phyloP scores from a whole-genome alignment of 2,888 invertebrate species.

The Apeira syringaria region DNA sequence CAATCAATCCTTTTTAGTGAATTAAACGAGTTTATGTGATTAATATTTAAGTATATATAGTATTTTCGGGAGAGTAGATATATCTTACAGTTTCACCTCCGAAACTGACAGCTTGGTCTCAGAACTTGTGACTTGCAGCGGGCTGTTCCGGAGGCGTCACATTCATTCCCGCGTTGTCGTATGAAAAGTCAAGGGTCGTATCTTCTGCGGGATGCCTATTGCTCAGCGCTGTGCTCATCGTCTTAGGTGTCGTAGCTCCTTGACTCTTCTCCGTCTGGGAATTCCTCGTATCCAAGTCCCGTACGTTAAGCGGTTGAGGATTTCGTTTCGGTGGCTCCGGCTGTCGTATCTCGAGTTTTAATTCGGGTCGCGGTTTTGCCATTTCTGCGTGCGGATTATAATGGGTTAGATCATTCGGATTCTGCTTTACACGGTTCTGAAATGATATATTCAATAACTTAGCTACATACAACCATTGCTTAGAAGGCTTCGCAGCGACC shows the following conservation, averaged over 20 bases:
- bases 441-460: no score
- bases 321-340: conserved; percentile 64
- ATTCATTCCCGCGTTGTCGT: conserved; percentile 91
- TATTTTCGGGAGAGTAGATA: conserved; percentile 30
- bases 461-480: no score
- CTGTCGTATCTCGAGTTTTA: conserved; percentile 70
- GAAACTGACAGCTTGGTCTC: conserved; percentile 47
- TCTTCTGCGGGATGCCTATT: conserved; percentile 90
- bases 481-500: no score
- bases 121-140: conserved; percentile 65
- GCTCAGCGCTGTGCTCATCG: conserved; percentile 88
- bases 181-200: conserved; percentile 89
- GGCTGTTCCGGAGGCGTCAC: conserved; percentile 84
- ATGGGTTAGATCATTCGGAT: conserved; percentile 68
- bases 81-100: conserved; percentile 41
- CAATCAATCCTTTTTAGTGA: no score
- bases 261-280: conserved; percentile 78
- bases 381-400: conserved; percentile 76
- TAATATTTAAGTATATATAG: no score
- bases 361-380: conserved; percentile 66
- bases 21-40: no score
- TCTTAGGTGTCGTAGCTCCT: conserved; percentile 85
- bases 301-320: conserved; percentile 64
- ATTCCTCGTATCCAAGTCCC: conserved; percentile 65
- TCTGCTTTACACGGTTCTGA: conserved; percentile 75